Evolutionary conservation across 2,797 vertebrate species (phyloP), one percentile per base, ranked within the genome.

Genomic region (Falco naumanni): DNA sequence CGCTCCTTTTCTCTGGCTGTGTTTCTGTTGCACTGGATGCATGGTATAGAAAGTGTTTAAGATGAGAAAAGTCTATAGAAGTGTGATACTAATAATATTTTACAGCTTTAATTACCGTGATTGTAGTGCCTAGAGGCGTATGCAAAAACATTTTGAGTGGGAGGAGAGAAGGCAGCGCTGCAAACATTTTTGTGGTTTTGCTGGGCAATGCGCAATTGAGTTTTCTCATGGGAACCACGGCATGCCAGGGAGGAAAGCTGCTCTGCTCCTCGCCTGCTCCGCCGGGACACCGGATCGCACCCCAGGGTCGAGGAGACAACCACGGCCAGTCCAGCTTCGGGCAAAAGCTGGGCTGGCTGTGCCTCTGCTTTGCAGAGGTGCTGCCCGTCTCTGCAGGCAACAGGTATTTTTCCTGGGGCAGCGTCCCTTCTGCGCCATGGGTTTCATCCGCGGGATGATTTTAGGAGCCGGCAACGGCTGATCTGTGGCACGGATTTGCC

Each of bases 211-310:
- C 1, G 91, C 93, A 94, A 63, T 76, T 48, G 70, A 85, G 86
- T 93, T 96, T 97, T 97, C 97, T 97, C 97, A 96, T 97, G 97
- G 96, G 97, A 97, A 97, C 94, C 57, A 41, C 72, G 15, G 54
- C 54, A 11, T 61, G 90, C 81, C 88, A 65, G 81, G 85, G 75
- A 91, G 81, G 65, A 85, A 75, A 89, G 70, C 90, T 61, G 82
- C 90, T 91, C 69, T 81, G 33, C 87, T 93, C 86, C 89, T 79
- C 5, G 3, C 19, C 90, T 78, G 80, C 79, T 71, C 89, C 12
- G 10, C 0, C 6, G 56, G 84, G 70, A 51, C 19, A 19, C 59
- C 18, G 68, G 64, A 59, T 83, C 71, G 25, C 90, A 84, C 79
- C 71, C 85, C 64, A 24, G 12, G 24, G 54, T 8, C 0, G 1